phyloP scores from a whole-genome alignment of 2,113 vertebrate genomes.

The Malurus alboscapulatus region DNA sequence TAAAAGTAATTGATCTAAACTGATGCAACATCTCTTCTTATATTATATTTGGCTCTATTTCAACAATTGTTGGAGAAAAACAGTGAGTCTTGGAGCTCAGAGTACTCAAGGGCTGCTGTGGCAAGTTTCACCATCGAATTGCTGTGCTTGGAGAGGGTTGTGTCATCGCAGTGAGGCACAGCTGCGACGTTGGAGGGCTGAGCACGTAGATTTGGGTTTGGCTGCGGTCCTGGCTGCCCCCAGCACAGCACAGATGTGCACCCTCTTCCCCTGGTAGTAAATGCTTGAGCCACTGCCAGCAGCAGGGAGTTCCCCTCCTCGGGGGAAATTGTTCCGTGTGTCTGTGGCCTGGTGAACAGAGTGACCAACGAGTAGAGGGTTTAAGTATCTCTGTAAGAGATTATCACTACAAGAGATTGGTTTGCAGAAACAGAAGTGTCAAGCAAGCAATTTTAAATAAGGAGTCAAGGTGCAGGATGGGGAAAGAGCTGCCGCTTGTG shows the following conservation, averaged over 20 bases:
- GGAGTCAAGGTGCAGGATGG: neutral
- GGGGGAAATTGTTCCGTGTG: neutral
- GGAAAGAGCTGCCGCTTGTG: neutral
- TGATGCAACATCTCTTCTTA: neutral
- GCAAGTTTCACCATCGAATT: neutral
- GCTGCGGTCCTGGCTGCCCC: neutral
- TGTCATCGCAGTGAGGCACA: neutral
- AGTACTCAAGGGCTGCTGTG: neutral
- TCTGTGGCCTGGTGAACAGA: neutral
- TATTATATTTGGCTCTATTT: conserved; percentile 26
- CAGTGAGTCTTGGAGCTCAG: neutral
- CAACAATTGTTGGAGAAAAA: conserved; percentile 21
- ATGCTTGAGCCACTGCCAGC: neutral
- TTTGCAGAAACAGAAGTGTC: neutral
- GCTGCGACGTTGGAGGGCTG: neutral
- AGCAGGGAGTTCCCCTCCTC: neutral
- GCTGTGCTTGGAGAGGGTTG: neutral
- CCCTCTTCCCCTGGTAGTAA: neutral
- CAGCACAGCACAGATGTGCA: neutral
- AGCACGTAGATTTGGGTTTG: neutral
- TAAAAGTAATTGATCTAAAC: neutral
- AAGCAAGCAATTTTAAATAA: neutral
- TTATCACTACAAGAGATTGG: neutral
- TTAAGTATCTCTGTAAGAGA: neutral
- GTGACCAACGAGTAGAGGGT: neutral